Percentiles rank a stretch among this genome's conserved stretches.
Conservation (phyloP, 2,113 vertebrate species). For the Zosterops hypoxanthus region DNA sequence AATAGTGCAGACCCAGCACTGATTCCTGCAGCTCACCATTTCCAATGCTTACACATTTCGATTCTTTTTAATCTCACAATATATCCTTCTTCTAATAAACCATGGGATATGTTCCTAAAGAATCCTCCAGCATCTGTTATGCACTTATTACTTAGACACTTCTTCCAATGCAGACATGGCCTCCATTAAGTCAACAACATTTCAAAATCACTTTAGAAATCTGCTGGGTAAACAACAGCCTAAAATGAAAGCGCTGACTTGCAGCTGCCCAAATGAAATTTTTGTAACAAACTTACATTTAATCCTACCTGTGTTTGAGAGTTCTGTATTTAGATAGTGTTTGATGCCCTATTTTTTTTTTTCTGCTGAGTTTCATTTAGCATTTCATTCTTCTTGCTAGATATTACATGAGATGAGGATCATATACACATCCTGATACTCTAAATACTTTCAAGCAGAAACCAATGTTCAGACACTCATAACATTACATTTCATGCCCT, state of each 20-base stretch:
- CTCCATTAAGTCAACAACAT: neutral
- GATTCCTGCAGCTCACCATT: neutral
- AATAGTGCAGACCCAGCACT: neutral
- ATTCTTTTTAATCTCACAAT: neutral
- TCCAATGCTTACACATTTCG: neutral
- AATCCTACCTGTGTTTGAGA: constrained; percentile 3
- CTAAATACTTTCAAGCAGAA: neutral
- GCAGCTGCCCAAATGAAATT: neutral
- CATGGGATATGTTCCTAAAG: neutral
- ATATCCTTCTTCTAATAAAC: neutral
- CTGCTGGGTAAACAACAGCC: neutral
- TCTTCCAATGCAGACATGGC: neutral
- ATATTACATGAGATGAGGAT: neutral
- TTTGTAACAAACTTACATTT: neutral
- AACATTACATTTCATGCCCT: neutral
- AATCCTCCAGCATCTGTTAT: neutral
- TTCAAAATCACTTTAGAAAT: constrained; percentile 18
- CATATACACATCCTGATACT: neutral
- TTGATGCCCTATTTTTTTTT: neutral
- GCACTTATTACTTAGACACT: neutral
- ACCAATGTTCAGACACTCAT: neutral
- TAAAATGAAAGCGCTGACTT: neutral
- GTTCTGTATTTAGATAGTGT: neutral
- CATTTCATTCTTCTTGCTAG: neutral
- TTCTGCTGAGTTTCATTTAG: constrained; percentile 20